A percentile compares a stretch with the other conserved stretches of the same genome.
Evolutionary conservation across 2,888 invertebrate species (phyloP).

Genomic region (Anticlea derivata): DNA sequence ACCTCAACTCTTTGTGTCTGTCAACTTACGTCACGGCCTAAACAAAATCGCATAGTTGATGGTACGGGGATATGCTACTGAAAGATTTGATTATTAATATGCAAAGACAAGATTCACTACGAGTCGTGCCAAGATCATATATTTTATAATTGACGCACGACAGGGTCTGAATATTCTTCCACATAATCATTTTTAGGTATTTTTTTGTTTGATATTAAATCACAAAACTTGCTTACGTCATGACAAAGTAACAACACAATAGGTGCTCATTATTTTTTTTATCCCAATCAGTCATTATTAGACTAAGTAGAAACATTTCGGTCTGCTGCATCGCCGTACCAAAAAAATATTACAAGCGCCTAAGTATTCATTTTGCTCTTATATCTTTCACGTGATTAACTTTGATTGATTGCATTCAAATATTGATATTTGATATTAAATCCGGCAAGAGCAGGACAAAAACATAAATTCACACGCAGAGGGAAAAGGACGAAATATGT

Average conservation of each 20-base stretch:
- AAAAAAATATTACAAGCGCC: constrained; percentile 60
- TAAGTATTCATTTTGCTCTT: constrained; percentile 81
- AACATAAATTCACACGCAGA: constrained; percentile 35
- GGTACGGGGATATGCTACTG: too few species aligned
- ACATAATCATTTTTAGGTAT: neutral
- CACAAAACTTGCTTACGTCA: constrained; percentile 75
- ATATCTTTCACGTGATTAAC: constrained; percentile 82
- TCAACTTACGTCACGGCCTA: too few species aligned
- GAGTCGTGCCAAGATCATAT: too few species aligned
- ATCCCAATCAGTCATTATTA: constrained; percentile 75
- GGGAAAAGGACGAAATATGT: constrained; percentile 39
- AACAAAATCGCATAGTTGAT: too few species aligned
- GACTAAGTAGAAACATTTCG: constrained; percentile 54
- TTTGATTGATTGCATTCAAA: constrained; percentile 82
- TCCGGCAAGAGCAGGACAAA: constrained; percentile 51
- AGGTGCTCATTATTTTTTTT: constrained; percentile 65
- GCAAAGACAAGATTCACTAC: too few species aligned
- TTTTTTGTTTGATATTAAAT: constrained; percentile 39
- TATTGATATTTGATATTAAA: constrained; percentile 79
- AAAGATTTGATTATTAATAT: too few species aligned
- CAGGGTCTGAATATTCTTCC: neutral
- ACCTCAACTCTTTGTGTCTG: too few species aligned
- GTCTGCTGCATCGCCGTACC: constrained; percentile 62
- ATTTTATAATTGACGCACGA: too few species aligned
- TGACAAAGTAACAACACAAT: constrained; percentile 65